These are phyloP conservation scores for Catharus fuscescens DNA, from an alignment of 2,113 vertebrate genomes.

Conservation along the genomic window DNA sequence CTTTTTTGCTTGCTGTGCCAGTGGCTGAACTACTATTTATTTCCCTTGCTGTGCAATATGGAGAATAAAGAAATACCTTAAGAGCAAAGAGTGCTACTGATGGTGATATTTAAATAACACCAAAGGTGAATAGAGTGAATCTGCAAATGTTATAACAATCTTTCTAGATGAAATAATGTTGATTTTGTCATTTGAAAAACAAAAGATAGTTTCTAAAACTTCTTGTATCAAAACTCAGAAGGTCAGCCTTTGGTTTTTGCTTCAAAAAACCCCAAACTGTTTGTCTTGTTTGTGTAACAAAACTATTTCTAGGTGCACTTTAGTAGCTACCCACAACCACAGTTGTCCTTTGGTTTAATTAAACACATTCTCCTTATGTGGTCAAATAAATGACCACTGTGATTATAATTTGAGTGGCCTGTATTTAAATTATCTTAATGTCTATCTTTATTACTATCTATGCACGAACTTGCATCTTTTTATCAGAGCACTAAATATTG, in stretches of 20 bases:
- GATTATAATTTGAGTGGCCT: background rate
- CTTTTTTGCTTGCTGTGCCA: background rate
- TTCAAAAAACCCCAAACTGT: background rate
- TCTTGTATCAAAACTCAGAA: background rate
- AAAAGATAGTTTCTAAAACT: background rate
- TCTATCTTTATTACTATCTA: background rate
- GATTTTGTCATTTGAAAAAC: background rate
- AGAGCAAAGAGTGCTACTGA: background rate
- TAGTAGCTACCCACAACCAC: background rate
- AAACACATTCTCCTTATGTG: accelerated
- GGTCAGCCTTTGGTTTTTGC: background rate
- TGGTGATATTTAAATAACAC: constrained; percentile 1
- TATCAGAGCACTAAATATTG: background rate
- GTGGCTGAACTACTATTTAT: background rate
- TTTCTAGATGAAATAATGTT: background rate
- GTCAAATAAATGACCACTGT: background rate
- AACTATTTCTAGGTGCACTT: background rate
- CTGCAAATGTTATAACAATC: background rate
- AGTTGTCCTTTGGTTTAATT: background rate
- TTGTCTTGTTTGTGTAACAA: background rate
- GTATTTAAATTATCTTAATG: background rate
- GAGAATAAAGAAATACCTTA: background rate
- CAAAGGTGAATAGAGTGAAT: background rate
- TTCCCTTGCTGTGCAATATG: background rate
- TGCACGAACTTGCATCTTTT: background rate